Base-by-base conservation (phyloP, 2,797 vertebrate genomes). In the Hyperoplus immaculatus region DNA sequence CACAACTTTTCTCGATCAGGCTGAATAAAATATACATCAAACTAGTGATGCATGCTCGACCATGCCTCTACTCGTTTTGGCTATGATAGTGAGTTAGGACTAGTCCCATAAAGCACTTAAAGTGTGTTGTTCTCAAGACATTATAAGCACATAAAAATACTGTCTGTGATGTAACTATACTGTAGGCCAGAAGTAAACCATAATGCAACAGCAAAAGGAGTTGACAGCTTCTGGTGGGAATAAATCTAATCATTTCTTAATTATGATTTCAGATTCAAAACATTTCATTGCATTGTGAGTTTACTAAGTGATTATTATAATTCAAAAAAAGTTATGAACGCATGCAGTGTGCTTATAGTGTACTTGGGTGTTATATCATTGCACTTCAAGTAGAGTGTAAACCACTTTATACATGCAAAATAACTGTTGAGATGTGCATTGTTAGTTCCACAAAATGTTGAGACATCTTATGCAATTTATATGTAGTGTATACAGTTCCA, bases 281-380 rank as follows among this genome's bases (percentile, higher is more conserved):
- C 1, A 61, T 68, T 64, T 69, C 41, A 68, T 57, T 64, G 54
- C 67, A 43, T 64, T 55, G n/a, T 8, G 12, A 47, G n/a, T 74
- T 65, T 71, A 62, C 29, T 77, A 13, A 78, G 29, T 29, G 55
- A 46, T 68, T 0, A 39, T 63, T 64, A 41, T 63, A 42, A 53
- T 54, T 54, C 29, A 29, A 29, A 16, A 45, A 64, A 61, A 39
- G 10, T 15, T 61, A 46, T 64, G 21, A 78, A 69, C 74, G 66
- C 78, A 83, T 79, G 61, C 62, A 65, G 4, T 75, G 73, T 89
- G 82, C 79, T 82, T 83, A 75, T 66, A 80, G 81, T 82, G 62
- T 18, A 55, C 51, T 80, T 75, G 14, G 13, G 18, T 84, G 71
- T 75, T 60, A 50, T 36, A 16, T 63, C 12, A 12, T 72, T 29